A percentile compares a stretch with the other conserved stretches of the same genome.
Conservation (phyloP, 53 echinoderm and acorn worm genomes). For the Patiria pectinifera region DNA sequence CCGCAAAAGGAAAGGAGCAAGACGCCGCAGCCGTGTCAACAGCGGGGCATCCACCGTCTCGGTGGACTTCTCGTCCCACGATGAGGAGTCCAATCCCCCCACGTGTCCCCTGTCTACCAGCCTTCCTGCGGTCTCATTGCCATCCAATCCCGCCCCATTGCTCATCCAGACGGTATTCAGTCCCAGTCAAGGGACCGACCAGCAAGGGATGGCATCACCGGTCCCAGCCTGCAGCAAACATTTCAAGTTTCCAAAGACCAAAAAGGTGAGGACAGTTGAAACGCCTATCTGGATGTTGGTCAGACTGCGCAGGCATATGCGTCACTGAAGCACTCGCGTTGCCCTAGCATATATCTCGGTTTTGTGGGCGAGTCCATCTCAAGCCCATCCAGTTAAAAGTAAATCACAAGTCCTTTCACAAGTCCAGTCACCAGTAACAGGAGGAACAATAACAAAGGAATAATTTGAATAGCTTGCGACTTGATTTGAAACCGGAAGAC, state of each 20-base stretch:
- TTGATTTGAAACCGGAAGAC: too few species aligned
- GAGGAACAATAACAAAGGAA: too few species aligned
- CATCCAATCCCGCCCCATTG: constrained; percentile 45
- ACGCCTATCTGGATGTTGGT: too few species aligned
- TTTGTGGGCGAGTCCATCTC: too few species aligned
- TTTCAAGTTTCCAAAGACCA: constrained; percentile 98
- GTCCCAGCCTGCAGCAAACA: constrained; percentile 84
- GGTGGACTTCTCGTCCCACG: constrained; percentile 81
- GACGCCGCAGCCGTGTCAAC: constrained; percentile 77
- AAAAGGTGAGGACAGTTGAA: constrained; percentile 67
- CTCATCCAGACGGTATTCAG: constrained; percentile 56
- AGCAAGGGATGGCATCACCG: constrained; percentile 62
- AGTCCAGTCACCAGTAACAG: too few species aligned
- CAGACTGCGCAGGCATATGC: too few species aligned
- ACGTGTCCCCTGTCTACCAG: constrained; percentile 20
- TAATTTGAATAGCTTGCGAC: too few species aligned
- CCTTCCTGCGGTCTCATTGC: constrained; percentile 10
- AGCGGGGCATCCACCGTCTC: constrained; percentile 76
- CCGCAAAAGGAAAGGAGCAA: constrained; percentile 52
- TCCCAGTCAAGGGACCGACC: constrained; percentile 28
- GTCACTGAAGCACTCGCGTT: too few species aligned
- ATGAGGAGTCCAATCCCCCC: constrained; percentile 82
- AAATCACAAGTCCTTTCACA: too few species aligned
- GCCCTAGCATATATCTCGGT: neutral
- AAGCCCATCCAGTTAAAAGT: too few species aligned